A percentile compares a stretch with the other conserved stretches of the same genome.
Conservation (phyloP, 2,888 invertebrate genomes). For the Hypomecis atomaria region DNA sequence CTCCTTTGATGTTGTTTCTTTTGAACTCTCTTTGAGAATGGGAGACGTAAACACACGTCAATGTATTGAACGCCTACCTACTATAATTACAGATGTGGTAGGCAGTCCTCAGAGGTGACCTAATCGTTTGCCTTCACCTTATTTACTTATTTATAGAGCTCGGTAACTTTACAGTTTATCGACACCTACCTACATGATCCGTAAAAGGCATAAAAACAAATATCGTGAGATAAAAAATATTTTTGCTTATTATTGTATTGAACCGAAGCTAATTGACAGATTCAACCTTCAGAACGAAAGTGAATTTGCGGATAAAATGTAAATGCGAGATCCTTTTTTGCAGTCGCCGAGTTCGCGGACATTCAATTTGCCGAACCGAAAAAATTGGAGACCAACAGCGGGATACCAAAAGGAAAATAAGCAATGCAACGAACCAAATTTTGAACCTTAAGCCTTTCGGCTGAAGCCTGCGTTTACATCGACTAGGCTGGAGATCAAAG, state of each 20-base stretch:
- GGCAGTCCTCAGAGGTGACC: slow-evolving; percentile 57
- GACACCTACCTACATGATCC: slow-evolving; percentile 30
- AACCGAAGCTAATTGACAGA: slow-evolving; percentile 10
- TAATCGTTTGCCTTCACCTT: slow-evolving; percentile 65
- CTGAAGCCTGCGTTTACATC: slow-evolving; percentile 18
- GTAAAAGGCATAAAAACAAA: slow-evolving; percentile 17
- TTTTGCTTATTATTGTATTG: neutral
- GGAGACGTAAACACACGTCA: slow-evolving; percentile 40
- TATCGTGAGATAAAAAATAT: neutral
- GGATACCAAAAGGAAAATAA: slow-evolving; percentile 31
- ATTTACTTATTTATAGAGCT: slow-evolving; percentile 50
- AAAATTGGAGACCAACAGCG: slow-evolving; percentile 28
- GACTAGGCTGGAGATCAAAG: slow-evolving; percentile 64
- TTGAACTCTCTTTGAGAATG: slow-evolving; percentile 23
- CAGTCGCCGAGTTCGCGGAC: slow-evolving; percentile 12
- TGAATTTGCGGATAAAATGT: slow-evolving; percentile 23
- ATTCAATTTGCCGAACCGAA: slow-evolving; percentile 28
- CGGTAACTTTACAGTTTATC: slow-evolving; percentile 45
- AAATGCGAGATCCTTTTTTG: slow-evolving; percentile 24
- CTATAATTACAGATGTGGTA: slow-evolving; percentile 28
- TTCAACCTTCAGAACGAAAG: slow-evolving; percentile 23
- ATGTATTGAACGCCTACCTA: slow-evolving; percentile 34
- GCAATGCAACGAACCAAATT: neutral
- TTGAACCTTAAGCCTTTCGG: slow-evolving; percentile 8
- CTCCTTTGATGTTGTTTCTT: slow-evolving; percentile 51